Evolutionary conservation across 2,888 invertebrate species (phyloP).

Genomic region (Empis livida): DNA sequence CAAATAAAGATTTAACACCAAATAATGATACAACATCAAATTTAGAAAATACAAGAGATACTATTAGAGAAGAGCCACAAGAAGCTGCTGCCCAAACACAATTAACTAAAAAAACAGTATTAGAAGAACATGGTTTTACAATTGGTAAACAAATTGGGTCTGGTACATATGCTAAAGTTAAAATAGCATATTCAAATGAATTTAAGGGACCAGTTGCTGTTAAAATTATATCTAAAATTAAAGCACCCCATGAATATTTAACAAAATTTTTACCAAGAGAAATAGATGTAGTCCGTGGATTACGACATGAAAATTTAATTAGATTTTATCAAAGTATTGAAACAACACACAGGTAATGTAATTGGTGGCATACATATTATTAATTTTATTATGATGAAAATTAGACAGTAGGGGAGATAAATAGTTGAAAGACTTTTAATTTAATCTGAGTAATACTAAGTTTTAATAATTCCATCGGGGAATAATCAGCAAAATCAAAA

Average conservation of each 20-base stretch:
- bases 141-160: conserved; percentile 64
- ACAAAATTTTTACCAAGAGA: conserved; percentile 70
- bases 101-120: conserved; percentile 41
- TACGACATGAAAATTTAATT: conserved; percentile 67
- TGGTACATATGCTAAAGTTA: conserved; percentile 74
- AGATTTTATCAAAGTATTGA: conserved; percentile 72
- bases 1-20: background rate
- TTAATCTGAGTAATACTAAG: too few relatives aligned
- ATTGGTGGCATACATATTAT: too few relatives aligned
- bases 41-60: background rate
- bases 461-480: too few relatives aligned
- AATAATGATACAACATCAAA: background rate
- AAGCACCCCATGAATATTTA: conserved; percentile 67
- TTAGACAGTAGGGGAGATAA: too few relatives aligned
- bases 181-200: conserved; percentile 60
- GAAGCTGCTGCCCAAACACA: conserved; percentile 7
- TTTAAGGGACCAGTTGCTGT: conserved; percentile 64
- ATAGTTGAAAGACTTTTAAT: too few relatives aligned
- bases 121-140: conserved; percentile 64
- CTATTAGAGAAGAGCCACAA: background rate
- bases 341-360: conserved; percentile 63
- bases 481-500: too few relatives aligned
- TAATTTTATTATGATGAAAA: too few relatives aligned
- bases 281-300: conserved; percentile 69
- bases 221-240: conserved; percentile 72